Conservation (phyloP, 2,113 vertebrate genomes). For the Cyrtonyx montezumae region DNA sequence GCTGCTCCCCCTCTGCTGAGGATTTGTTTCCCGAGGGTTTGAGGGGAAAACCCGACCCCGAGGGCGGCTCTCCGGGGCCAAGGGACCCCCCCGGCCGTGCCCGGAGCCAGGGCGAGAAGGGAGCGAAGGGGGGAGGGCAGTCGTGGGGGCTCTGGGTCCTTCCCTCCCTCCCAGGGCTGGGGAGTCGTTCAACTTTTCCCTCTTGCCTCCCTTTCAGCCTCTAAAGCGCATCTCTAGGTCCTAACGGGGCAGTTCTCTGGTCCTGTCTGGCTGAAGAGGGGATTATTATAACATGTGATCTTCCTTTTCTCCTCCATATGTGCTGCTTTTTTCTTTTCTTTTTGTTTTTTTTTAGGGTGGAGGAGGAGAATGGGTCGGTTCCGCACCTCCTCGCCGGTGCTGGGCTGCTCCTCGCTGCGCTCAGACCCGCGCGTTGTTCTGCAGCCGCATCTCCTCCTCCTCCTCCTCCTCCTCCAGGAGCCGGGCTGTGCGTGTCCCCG, state of each 20-base stretch:
- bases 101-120: not conserved
- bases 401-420: not conserved
- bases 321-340: not conserved
- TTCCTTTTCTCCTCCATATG: not conserved
- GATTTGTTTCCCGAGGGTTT: not conserved
- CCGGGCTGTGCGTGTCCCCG: not conserved
- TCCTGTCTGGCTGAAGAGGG: slow-evolving; percentile 22
- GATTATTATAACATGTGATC: slow-evolving; percentile 54
- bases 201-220: not conserved
- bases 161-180: not conserved
- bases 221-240: not conserved
- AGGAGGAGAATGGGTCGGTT: not conserved
- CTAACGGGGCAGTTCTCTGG: not conserved
- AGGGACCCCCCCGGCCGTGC: not conserved
- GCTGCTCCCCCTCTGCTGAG: slow-evolving; percentile 8
- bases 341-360: not conserved
- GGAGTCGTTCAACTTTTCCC: not conserved
- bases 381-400: not conserved
- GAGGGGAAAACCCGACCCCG: not conserved
- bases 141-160: not conserved
- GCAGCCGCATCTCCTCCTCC: not conserved
- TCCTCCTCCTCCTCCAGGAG: not conserved
- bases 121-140: not conserved
- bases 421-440: not conserved
- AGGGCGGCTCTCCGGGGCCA: not conserved